phyloP scores from a whole-genome alignment of 1,140 invertebrate genomes.

The Babylonia areolata region DNA sequence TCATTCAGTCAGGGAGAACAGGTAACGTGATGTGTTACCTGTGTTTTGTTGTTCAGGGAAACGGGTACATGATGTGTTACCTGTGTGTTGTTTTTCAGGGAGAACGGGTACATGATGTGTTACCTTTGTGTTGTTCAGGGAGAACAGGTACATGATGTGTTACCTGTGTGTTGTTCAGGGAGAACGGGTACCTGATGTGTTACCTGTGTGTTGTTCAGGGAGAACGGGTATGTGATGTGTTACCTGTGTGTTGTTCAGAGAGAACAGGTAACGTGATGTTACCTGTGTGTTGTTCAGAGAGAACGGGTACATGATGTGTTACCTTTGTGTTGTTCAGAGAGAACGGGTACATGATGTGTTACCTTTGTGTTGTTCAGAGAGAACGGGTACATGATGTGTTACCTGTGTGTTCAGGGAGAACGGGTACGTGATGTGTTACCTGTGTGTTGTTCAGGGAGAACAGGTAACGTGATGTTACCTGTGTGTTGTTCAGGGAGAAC shows the following conservation, averaged over 20 bases:
- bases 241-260: conserved; percentile 35
- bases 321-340: conserved; percentile 81
- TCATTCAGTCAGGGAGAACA: too few species aligned
- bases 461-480: too few species aligned
- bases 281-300: conserved; percentile 76
- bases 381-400: too few species aligned
- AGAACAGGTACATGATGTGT: conserved; percentile 80
- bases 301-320: conserved; percentile 81
- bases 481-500: conserved; percentile 46
- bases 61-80: conserved; percentile 82
- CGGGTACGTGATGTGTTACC: conserved; percentile 82
- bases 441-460: conserved; percentile 85
- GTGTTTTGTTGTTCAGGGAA: conserved; percentile 79
- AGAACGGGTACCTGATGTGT: too few species aligned
- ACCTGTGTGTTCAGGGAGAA: conserved; percentile 38
- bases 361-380: conserved; percentile 86
- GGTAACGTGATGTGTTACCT: too few species aligned
- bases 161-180: conserved; percentile 87
- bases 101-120: too few species aligned
- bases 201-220: conserved; percentile 87
- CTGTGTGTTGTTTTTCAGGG: conserved; percentile 87
- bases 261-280: conserved; percentile 79
- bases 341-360: conserved; percentile 81
- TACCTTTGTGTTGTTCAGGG: conserved; percentile 34
- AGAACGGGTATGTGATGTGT: not conserved